Conservation (phyloP, 2,797 vertebrate species). For the Ibycter americanus region DNA sequence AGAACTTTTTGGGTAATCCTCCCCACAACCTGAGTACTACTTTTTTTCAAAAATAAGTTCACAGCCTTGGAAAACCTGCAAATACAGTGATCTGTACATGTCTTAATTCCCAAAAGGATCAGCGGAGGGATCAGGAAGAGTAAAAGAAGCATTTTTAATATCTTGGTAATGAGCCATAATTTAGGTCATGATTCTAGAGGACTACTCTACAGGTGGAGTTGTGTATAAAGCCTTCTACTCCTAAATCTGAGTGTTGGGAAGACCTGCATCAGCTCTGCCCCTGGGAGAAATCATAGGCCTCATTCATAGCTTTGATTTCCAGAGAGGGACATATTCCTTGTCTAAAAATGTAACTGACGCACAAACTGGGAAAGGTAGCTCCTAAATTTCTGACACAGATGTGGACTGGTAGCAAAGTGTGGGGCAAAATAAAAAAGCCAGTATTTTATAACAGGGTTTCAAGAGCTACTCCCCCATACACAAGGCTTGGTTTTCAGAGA, state of each 20-base stretch:
- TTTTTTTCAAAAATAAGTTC: neutral
- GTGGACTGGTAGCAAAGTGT: neutral
- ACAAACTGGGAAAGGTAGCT: neutral
- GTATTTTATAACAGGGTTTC: neutral
- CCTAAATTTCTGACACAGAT: neutral
- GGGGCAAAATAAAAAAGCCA: fast-evolving
- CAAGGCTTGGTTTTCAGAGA: neutral
- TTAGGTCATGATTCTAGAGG: neutral
- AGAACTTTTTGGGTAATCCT: neutral
- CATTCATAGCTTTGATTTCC: neutral
- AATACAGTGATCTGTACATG: neutral
- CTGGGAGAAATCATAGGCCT: neutral
- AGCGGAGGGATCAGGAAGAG: neutral
- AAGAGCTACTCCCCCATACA: neutral
- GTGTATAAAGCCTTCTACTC: neutral
- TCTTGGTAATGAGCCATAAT: neutral
- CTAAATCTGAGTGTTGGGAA: neutral
- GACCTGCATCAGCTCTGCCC: neutral
- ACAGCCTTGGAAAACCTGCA: neutral
- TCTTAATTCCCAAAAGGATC: neutral
- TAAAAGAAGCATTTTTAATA: neutral
- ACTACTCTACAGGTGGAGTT: neutral
- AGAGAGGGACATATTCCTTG: neutral
- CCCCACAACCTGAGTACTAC: neutral
- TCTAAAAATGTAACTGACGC: neutral